Base-by-base conservation (phyloP, 2,888 invertebrate genomes). In the Aricia artaxerxes region DNA sequence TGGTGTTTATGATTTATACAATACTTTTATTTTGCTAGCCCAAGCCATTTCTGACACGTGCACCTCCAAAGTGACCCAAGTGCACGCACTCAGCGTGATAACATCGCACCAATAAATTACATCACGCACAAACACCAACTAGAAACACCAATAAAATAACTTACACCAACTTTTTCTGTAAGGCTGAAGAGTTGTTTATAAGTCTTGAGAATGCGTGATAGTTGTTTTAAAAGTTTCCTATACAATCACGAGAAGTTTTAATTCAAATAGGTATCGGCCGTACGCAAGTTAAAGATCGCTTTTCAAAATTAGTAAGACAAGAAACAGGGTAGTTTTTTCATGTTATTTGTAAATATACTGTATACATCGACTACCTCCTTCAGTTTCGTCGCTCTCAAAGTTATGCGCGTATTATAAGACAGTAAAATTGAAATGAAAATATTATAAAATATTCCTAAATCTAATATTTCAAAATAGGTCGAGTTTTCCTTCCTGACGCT, bases 141-240 rank as follows among this genome's bases (percentile, higher is more conserved):
- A 3, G 53, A 57, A 61, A 64, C 9, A 31, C 3, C 64, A 64
- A 64, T 64, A 64, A 64, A 64, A 64, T 64, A 64, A 64, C 24
- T 64, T 9, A 64, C 11, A 64, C 9, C 24, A 31, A 64, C 64
- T 64, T 64, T 31, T 31, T 64, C 13, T 31, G 24, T 24, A 61
- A 31, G 31, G 7, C 61, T 64, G 2, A 31, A 64, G 31, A 64
- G 61, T 61, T n/a, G 61, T 64, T 31, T 64, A 31, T 64, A 64
- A 64, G 64, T 64, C 31, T 64, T 64, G 64, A 64, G 31, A 64
- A 24, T 64, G 64, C 64, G 31, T 9, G 64, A 64, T 64, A 31
- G 24, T 64, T 24, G 31, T 64, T 7, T 9, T 9, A 64, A 31
- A 64, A 64, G 64, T 64, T 64, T 31, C 31, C 1, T 53, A 4